Evolutionary conservation across 2,888 invertebrate genomes (phyloP).

Genomic region (Petrolisthes manimaculis): DNA sequence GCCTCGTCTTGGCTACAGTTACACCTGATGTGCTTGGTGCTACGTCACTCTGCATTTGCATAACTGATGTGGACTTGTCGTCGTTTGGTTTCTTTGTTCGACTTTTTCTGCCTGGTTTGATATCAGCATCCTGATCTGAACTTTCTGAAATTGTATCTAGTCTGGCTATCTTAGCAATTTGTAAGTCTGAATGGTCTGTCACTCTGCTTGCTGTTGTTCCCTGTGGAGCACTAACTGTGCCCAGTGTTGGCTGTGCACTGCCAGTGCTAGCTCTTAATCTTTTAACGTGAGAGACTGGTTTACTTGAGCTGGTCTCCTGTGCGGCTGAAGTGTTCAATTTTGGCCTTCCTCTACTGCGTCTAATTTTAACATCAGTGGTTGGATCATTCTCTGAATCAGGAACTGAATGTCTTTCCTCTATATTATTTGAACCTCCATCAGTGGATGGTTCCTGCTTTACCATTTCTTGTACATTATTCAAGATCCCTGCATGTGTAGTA

Average conservation of each 20-base stretch:
- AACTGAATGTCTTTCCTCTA: too few species aligned
- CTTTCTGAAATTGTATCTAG: background rate
- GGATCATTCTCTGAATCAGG: too few species aligned
- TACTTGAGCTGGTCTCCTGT: background rate
- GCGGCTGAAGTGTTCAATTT: background rate
- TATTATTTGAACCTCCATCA: background rate
- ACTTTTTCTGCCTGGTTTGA: background rate
- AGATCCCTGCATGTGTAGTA: background rate
- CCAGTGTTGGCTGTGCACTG: background rate
- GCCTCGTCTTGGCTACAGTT: too few species aligned
- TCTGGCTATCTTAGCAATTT: background rate
- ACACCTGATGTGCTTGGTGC: too few species aligned
- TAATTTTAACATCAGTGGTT: background rate
- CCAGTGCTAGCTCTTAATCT: background rate
- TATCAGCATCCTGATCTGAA: background rate
- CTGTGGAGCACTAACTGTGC: background rate
- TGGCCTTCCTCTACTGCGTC: background rate
- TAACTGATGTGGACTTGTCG: too few species aligned
- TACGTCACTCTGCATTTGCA: too few species aligned
- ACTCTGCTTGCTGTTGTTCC: slow-evolving; percentile 2
- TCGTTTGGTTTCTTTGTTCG: background rate
- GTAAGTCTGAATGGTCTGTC: slow-evolving; percentile 2
- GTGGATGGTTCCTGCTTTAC: background rate
- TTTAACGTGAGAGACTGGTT: background rate
- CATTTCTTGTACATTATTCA: background rate